Evolutionary conservation across 1,140 invertebrate genomes (phyloP).

Genomic region (Zaprionus capensis): DNA sequence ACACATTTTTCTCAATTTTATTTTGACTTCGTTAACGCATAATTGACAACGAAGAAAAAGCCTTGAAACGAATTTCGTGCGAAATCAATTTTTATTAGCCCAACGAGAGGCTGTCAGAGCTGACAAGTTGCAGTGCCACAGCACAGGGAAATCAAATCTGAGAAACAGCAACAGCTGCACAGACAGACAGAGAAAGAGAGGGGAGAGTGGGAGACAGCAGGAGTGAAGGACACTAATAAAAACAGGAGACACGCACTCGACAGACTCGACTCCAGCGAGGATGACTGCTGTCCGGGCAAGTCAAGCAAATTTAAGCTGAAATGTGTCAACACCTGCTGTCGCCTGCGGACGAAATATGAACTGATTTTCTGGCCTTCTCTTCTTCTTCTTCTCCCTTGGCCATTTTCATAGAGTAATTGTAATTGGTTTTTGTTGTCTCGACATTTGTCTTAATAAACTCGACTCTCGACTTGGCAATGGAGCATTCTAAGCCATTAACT

Average conservation of each 20-base stretch:
- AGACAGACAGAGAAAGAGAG: neutral
- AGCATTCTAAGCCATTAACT: conserved; percentile 29
- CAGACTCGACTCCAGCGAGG: neutral
- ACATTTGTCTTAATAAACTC: conserved; percentile 63
- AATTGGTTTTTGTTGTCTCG: conserved; percentile 48
- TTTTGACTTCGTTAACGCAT: conserved; percentile 11
- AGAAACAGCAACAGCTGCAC: conserved; percentile 10
- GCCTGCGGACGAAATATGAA: conserved; percentile 26
- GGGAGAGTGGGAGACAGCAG: neutral
- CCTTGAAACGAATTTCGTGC: conserved; percentile 11
- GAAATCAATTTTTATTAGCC: conserved; percentile 28
- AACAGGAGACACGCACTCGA: conserved; percentile 34
- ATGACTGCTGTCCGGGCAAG: conserved; percentile 15
- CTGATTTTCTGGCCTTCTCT: conserved; percentile 22
- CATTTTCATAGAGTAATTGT: conserved; percentile 38
- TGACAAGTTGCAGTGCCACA: conserved; percentile 19
- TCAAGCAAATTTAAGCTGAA: conserved; percentile 46
- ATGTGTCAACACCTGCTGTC: conserved; percentile 49
- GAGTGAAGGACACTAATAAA: conserved; percentile 28
- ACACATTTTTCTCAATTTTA: conserved; percentile 1
- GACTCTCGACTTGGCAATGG: conserved; percentile 6
- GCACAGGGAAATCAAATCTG: conserved; percentile 18
- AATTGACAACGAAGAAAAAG: conserved; percentile 9
- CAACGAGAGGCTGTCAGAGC: conserved; percentile 15
- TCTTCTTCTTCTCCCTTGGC: neutral